Percentiles rank a stretch among this genome's conserved stretches.
These are phyloP conservation scores for Stomatorhinus ivindoensis DNA, from an alignment of 2,113 vertebrate genomes.

Conservation along the genomic window DNA sequence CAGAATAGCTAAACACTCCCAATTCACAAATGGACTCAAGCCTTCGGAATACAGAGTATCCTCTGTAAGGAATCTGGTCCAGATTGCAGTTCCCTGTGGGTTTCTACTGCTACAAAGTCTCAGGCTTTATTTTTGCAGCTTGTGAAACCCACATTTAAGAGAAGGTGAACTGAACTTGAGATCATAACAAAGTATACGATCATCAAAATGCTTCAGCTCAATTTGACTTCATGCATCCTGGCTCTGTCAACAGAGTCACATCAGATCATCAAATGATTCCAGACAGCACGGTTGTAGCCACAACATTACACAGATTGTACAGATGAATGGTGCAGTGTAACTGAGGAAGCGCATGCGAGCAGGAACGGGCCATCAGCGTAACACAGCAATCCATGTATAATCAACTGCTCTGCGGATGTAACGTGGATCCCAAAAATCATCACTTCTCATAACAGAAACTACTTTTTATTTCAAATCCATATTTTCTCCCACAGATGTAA, in stretches of 20 bases:
- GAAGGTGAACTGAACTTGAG: neutral
- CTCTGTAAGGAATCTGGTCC: neutral
- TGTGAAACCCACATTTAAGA: neutral
- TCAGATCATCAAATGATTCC: neutral
- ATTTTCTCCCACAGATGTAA: neutral
- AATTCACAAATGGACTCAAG: neutral
- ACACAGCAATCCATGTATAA: neutral
- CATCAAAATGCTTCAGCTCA: neutral
- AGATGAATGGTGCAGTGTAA: neutral
- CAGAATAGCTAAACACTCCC: neutral
- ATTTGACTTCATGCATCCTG: neutral
- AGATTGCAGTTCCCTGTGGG: constrained; percentile 19
- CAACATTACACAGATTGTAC: neutral
- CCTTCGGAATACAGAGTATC: neutral
- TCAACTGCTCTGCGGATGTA: neutral
- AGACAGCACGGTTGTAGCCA: neutral
- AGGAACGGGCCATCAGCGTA: neutral
- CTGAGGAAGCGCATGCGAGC: neutral
- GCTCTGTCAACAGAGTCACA: neutral
- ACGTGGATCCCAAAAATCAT: neutral
- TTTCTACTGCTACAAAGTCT: constrained; percentile 25
- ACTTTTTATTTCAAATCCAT: neutral
- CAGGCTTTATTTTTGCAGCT: constrained; percentile 14
- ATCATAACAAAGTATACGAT: no score
- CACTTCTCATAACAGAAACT: neutral